A percentile compares a stretch with the other conserved stretches of the same genome.
Evolutionary conservation across 2,888 invertebrate species (phyloP).

Genomic region (Torymus auratus): DNA sequence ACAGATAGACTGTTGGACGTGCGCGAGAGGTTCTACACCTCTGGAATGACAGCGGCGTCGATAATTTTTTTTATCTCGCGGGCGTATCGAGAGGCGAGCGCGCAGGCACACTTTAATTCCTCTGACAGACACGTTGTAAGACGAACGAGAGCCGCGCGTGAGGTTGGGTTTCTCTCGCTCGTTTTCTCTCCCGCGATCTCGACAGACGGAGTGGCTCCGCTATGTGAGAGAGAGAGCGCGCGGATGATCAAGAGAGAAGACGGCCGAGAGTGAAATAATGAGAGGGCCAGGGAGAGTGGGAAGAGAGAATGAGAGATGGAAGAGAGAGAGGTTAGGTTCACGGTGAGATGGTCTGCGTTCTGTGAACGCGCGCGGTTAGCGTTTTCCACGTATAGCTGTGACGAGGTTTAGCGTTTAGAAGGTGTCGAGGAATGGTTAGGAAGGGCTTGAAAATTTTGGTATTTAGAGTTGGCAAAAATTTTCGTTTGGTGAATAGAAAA

Average conservation of each 20-base stretch:
- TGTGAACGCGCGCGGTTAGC: background rate
- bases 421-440: no score
- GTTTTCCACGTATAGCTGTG: background rate
- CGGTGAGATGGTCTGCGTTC: background rate
- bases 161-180: slow-evolving; percentile 53
- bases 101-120: slow-evolving; percentile 65
- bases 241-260: slow-evolving; percentile 48
- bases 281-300: slow-evolving; percentile 28
- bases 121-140: slow-evolving; percentile 70
- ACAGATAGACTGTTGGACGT: background rate
- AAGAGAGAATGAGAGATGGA: slow-evolving; percentile 3
- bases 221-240: slow-evolving; percentile 11
- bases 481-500: no score
- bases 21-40: slow-evolving; percentile 6
- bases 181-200: slow-evolving; percentile 55
- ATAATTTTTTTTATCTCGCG: slow-evolving; percentile 57
- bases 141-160: slow-evolving; percentile 63
- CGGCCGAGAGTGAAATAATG: slow-evolving; percentile 48
- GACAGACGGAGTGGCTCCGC: slow-evolving; percentile 68
- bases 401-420: no score
- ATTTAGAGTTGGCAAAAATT: no score
- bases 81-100: slow-evolving; percentile 35
- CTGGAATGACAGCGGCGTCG: slow-evolving; percentile 55
- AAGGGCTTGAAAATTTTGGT: no score
- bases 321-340: slow-evolving; percentile 14